Percentiles rank a stretch among this genome's conserved stretches.
phyloP scores from a whole-genome alignment of 1,140 invertebrate genomes.

The Teleopsis dalmanni region DNA sequence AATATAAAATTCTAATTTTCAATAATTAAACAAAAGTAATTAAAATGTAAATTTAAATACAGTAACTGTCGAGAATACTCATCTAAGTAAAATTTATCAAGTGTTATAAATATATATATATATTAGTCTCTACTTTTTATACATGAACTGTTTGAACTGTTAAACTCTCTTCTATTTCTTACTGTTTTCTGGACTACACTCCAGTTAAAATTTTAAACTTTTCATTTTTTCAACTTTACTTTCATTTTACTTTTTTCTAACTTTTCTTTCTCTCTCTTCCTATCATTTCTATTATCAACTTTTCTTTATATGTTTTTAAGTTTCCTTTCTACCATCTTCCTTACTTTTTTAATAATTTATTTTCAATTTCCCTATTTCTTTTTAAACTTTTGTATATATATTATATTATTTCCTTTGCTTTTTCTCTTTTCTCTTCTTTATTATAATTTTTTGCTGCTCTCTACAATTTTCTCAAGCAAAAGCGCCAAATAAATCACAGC shows the following conservation, averaged over 20 bases:
- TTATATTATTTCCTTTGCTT: neutral
- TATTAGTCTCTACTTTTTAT: neutral
- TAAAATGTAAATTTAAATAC: neutral
- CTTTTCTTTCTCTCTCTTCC: neutral
- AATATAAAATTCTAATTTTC: slow-evolving; percentile 12
- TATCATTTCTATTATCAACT: neutral
- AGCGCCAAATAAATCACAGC: slow-evolving; percentile 38
- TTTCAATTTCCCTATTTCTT: neutral
- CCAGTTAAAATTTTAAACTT: neutral
- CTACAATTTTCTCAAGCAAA: slow-evolving; percentile 14
- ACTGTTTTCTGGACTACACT: neutral
- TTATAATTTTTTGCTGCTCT: neutral
- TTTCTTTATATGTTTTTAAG: neutral
- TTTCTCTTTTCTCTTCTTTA: neutral
- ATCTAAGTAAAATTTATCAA: neutral
- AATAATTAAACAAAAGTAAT: slow-evolving; percentile 11
- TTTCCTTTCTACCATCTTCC: neutral
- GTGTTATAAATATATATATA: too few species aligned
- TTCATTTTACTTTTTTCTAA: neutral
- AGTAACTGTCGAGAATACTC: slow-evolving; percentile 8
- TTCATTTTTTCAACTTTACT: neutral
- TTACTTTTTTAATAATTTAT: neutral
- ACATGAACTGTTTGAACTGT: neutral
- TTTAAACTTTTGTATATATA: neutral
- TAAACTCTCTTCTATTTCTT: neutral